Evolutionary conservation across 2,113 vertebrate species (phyloP).

Genomic region (Pteropus alecto): DNA sequence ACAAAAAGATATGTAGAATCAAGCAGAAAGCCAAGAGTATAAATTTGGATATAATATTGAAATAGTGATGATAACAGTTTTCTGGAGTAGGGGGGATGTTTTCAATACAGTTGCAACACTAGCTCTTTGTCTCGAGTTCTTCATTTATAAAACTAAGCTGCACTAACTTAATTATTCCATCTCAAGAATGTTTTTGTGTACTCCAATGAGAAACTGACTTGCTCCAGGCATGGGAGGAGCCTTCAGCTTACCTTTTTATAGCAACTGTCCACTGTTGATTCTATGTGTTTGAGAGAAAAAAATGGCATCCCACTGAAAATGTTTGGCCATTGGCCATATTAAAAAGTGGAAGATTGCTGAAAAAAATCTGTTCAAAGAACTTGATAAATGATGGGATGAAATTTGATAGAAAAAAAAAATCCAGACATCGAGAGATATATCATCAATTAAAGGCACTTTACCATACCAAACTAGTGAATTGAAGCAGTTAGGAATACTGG

Average conservation of each 20-base stretch:
- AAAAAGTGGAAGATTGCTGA: neutral
- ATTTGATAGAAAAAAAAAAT: neutral
- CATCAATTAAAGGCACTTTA: neutral
- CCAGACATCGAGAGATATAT: neutral
- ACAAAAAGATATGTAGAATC: neutral
- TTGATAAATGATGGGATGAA: neutral
- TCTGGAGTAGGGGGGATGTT: accelerated
- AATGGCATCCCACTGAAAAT: neutral
- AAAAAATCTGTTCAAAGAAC: neutral
- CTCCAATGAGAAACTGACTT: neutral
- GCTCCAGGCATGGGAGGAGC: neutral
- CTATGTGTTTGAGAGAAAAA: neutral
- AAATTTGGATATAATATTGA: neutral
- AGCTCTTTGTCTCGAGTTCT: neutral
- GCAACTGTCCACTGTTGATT: neutral
- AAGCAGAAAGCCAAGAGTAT: neutral
- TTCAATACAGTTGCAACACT: neutral
- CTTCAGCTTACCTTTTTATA: neutral
- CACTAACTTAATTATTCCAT: neutral
- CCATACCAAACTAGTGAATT: neutral
- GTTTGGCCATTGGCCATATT: neutral
- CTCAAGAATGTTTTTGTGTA: neutral
- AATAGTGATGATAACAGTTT: neutral
- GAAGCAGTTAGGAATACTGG: neutral
- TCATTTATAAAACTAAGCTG: neutral